Evolutionary conservation across 2,113 vertebrate species (phyloP).

Genomic region (Eurypyga helias): DNA sequence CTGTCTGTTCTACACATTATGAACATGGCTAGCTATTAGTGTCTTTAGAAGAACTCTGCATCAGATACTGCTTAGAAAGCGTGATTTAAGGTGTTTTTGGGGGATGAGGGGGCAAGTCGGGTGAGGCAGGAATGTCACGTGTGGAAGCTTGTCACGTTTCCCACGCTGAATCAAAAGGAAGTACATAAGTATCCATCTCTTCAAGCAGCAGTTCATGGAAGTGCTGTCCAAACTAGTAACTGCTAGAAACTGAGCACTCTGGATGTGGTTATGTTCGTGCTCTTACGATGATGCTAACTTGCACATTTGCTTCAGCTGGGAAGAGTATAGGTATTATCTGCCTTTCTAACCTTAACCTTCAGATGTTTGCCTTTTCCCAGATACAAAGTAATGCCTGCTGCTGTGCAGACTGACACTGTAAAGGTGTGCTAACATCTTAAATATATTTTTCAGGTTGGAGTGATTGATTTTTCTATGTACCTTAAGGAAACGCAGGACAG

Average conservation of each 20-base stretch:
- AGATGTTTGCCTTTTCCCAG: not conserved
- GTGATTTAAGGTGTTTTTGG: not conserved
- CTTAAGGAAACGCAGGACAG: constrained; percentile 87
- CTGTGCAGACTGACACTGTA: not conserved
- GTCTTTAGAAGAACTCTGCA: not conserved
- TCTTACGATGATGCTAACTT: not conserved
- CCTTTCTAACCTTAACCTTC: not conserved
- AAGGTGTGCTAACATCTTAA: not conserved
- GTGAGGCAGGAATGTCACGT: no score
- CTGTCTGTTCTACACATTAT: not conserved
- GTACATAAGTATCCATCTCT: not conserved
- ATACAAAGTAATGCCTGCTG: not conserved
- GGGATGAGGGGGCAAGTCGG: no score
- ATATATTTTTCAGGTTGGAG: constrained; percentile 85
- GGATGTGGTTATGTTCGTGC: not conserved
- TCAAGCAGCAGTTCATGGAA: not conserved
- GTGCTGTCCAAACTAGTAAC: not conserved
- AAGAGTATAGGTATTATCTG: not conserved
- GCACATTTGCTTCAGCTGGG: not conserved
- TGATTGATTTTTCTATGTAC: constrained; percentile 98
- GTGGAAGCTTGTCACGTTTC: not conserved
- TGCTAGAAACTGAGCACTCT: not conserved
- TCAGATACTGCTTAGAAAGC: not conserved
- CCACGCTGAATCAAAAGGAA: not conserved
- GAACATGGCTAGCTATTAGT: not conserved